Percentiles rank a stretch among this genome's conserved stretches.
phyloP scores from a whole-genome alignment of 2,888 invertebrate species.

The Silvanus unidentatus region DNA sequence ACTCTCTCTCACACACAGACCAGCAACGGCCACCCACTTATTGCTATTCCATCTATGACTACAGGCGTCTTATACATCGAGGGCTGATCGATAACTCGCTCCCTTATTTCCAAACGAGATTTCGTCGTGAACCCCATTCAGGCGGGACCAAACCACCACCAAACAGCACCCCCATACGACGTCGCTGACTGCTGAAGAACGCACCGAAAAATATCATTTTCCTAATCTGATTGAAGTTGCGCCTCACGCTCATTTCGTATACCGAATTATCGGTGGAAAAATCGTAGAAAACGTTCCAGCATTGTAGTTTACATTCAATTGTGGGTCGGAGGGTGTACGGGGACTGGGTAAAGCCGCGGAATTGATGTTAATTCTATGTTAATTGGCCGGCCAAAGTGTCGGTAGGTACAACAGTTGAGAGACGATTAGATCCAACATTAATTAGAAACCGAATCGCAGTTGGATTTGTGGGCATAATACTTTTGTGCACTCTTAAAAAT shows the following conservation, averaged over 20 bases:
- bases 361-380: too few species aligned
- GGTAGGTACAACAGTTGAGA: too few species aligned
- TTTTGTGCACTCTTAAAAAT: too few species aligned
- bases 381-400: too few species aligned
- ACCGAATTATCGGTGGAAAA: constrained; percentile 17
- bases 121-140: constrained; percentile 34
- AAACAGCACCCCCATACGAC: neutral
- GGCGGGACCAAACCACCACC: constrained; percentile 4
- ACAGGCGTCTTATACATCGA: constrained; percentile 34
- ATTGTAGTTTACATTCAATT: too few species aligned
- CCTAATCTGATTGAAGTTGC: constrained; percentile 31
- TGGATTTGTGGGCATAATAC: too few species aligned
- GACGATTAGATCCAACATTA: too few species aligned
- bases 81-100: constrained; percentile 38
- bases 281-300: neutral
- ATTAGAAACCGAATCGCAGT: too few species aligned
- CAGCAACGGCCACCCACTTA: constrained; percentile 39
- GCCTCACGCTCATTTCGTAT: constrained; percentile 9
- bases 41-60: constrained; percentile 45
- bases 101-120: constrained; percentile 37
- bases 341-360: too few species aligned
- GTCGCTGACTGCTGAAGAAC: neutral
- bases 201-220: constrained; percentile 27
- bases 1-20: constrained; percentile 7
- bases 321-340: too few species aligned